Evolutionary conservation across 2,113 vertebrate genomes (phyloP), one percentile per base, ranked within the genome.

Genomic region (Sialia sialis): DNA sequence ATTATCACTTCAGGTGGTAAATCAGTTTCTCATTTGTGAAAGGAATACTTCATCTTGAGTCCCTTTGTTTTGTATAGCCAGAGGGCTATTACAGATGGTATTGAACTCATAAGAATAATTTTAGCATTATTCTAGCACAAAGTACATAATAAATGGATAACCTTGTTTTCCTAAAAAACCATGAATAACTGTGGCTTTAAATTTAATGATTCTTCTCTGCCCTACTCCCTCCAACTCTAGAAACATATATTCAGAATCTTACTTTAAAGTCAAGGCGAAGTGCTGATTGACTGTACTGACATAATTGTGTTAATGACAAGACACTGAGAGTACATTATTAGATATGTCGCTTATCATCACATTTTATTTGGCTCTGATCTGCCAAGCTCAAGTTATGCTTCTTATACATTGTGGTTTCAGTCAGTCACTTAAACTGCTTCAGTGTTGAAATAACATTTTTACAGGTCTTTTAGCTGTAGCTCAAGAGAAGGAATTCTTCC

Each of bases 261-360:
- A 72, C 90, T 97, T 97, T 96, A 97, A 97, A 98, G 97, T 98
- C 97, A 98, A 97, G 97, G 96, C 95, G 96, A 96, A 82, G 96
- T 96, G 97, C 95, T 97, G 98, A 98, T 98, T 97, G 98, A 98
- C 95, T 97, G 91, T 96, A 90, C 95, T 97, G 97, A 97, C 97
- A 97, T 98, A 97, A 98, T 97, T 98, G 96, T 98, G 97, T 95
- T 98, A 98, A 98, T 98, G 97, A 97, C 97, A 98, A 97, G 97
- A 98, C 93, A 84, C 59, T 94, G 86, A 86, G 93, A 91, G 84
- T 97, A 84, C 93, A 87, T 97, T 97, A 97, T 97, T 96, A 95
- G 97, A 87, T 97, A 95, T 94, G 97, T 97, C 29, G 21, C 97
- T 98, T 98, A 98, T 97, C 97, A 96, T 97, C 97, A 73, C 97